Percentiles rank a stretch among this genome's conserved stretches.
These are phyloP conservation scores for Unio delphinus DNA, from an alignment of 2,888 invertebrate species.

Conservation along the genomic window DNA sequence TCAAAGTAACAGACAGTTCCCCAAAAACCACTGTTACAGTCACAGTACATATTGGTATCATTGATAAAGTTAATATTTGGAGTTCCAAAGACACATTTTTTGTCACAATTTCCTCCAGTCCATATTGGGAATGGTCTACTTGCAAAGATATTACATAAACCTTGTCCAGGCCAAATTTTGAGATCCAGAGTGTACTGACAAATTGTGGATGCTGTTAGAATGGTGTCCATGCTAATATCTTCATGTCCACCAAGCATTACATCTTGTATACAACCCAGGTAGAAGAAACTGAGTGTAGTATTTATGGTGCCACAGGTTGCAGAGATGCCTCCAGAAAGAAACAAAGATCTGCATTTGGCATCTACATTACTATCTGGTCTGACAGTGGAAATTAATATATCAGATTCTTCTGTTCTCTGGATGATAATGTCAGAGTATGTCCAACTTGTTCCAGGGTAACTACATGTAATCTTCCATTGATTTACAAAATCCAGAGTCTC, in stretches of 20 bases:
- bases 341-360: conserved; percentile 8
- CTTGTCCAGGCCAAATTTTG: conserved; percentile 20
- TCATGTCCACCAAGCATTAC: conserved; percentile 3
- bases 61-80: conserved; percentile 5
- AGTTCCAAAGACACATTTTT: conserved; percentile 22
- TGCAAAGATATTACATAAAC: conserved; percentile 32
- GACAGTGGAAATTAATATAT: conserved; percentile 3
- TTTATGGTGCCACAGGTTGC: conserved; percentile 7
- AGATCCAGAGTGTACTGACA: conserved; percentile 19
- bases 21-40: conserved; percentile 35
- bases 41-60: conserved; percentile 10
- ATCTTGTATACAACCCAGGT: conserved; percentile 14
- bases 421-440: conserved; percentile 5
- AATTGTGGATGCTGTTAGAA: conserved; percentile 19
- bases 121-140: conserved; percentile 21
- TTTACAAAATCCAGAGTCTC: conserved; percentile 18
- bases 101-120: conserved; percentile 18
- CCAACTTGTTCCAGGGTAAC: conserved; percentile 18
- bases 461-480: conserved; percentile 9
- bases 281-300: conserved; percentile 9
- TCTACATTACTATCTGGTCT: conserved; percentile 1
- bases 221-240: conserved; percentile 12
- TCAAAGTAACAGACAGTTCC: conserved; percentile 30
- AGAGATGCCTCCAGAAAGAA: conserved; percentile 6
- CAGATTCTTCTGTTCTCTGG: conserved; percentile 1